These are phyloP conservation scores for Urocynchramus pylzowi DNA, from an alignment of 2,113 vertebrate genomes.

Conservation along the genomic window DNA sequence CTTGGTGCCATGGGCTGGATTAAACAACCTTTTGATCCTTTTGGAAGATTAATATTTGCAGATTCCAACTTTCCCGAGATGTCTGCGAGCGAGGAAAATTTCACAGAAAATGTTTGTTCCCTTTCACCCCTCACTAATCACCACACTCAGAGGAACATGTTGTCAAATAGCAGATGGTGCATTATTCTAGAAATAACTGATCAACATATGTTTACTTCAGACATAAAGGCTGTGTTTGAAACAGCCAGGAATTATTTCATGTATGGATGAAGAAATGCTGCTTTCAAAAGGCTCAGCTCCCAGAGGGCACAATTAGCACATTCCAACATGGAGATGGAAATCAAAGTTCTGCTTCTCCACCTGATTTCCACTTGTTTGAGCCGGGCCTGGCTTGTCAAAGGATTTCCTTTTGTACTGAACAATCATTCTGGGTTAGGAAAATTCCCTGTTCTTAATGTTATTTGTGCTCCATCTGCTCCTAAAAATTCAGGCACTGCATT, in stretches of 20 bases:
- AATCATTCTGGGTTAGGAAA: background rate
- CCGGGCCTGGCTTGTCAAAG: background rate
- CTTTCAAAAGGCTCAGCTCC: slow-evolving; percentile 29
- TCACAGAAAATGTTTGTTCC: background rate
- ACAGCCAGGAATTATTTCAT: background rate
- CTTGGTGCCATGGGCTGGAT: rapidly evolving
- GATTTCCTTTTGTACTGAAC: background rate
- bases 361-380: background rate
- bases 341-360: background rate
- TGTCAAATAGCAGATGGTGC: slow-evolving; percentile 54
- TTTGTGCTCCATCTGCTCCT: background rate
- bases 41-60: background rate
- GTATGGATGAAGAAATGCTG: background rate
- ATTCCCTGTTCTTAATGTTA: background rate
- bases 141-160: background rate
- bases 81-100: background rate
- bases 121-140: background rate
- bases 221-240: background rate
- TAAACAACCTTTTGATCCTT: background rate
- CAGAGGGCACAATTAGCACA: slow-evolving; percentile 51
- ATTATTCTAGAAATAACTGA: slow-evolving; percentile 26
- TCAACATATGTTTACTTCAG: slow-evolving; percentile 51
- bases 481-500: rapidly evolving
- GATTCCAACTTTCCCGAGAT: background rate
- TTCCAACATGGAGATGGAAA: background rate